Base-by-base conservation (phyloP, 1,140 invertebrate genomes). In the Eriosoma lanigerum region DNA sequence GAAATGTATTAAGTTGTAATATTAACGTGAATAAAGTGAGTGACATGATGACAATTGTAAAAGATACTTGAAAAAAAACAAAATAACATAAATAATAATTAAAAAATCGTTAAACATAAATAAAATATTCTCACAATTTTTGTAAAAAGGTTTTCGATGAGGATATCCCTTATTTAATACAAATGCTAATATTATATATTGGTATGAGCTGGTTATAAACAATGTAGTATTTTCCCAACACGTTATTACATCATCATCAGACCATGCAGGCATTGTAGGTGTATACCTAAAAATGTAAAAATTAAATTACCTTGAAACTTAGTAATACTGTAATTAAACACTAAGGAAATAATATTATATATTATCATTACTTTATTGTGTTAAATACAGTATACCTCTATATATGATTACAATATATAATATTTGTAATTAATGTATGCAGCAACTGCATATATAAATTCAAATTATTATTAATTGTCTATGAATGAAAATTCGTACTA, bases 101-200 rank as follows among this genome's bases (percentile, higher is more conserved):
- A 38, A n/a, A n/a, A n/a, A n/a, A n/a, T n/a, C n/a, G 32, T 38
- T 38, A n/a, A 52, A 0, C 21, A 17, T 46, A 83, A 80, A 29
- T 62, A 80, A 64, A 83, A 72, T 84, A 84, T 17, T 75, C 84
- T 82, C 68, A 84, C 83, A 75, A 85, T 93, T 93, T n/a, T 88
- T 90, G 82, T 88, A 91, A n/a, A 94, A 86, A 0, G 89, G 86
- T 82, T 91, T 89, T 24, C 93, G 86, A 85, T 92, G 94, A 1
- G 93, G 93, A 64, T 89, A 88, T 13, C 95, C 95, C 85, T 94
- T 94, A 0, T 93, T 94, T 85, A 94, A 96, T 10, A 94, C 92
- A 81, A 94, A 89, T 0, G 95, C 94, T 82, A 96, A 88, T 46
- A 94, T 92, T n/a, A 97, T 91, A 85, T 97, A 98, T 85, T 97